Conservation (phyloP, 2,888 invertebrate genomes). For the Acrobasis suavella region DNA sequence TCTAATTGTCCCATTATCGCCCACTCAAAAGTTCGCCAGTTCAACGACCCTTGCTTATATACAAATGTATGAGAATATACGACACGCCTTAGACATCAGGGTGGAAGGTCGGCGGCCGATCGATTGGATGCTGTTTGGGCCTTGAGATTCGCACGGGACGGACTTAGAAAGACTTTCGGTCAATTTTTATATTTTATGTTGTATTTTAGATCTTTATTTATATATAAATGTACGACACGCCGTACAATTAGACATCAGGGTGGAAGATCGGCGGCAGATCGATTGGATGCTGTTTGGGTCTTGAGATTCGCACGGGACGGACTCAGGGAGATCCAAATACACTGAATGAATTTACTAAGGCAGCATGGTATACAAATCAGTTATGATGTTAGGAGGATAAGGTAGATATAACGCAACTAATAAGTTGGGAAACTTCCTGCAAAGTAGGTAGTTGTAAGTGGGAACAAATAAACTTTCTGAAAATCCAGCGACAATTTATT, state of each 20-base stretch:
- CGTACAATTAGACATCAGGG: constrained; percentile 53
- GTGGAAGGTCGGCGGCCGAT: constrained; percentile 54
- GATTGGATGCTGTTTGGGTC: constrained; percentile 67
- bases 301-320: constrained; percentile 42
- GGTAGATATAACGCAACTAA: too few species aligned
- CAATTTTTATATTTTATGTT: too few species aligned
- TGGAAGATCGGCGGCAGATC: constrained; percentile 57
- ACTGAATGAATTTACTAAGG: too few species aligned
- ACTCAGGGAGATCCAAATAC: constrained; percentile 33
- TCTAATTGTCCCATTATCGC: constrained; percentile 1
- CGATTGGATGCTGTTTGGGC: constrained; percentile 68
- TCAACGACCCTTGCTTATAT: constrained; percentile 38
- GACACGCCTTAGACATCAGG: constrained; percentile 45
- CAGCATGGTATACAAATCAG: too few species aligned
- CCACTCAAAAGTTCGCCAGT: constrained; percentile 26
- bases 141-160: constrained; percentile 41
- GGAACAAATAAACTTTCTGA: too few species aligned
- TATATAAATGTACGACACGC: constrained; percentile 34
- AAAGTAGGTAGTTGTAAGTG: too few species aligned
- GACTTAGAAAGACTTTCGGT: too few species aligned
- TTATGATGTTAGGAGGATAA: too few species aligned
- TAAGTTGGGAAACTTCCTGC: too few species aligned
- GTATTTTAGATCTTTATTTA: constrained; percentile 36
- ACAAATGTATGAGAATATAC: constrained; percentile 33
- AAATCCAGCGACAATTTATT: too few species aligned